Percentiles rank a stretch among this genome's conserved stretches.
phyloP scores from a whole-genome alignment of 2,113 vertebrate species.

The Suricata suricatta region DNA sequence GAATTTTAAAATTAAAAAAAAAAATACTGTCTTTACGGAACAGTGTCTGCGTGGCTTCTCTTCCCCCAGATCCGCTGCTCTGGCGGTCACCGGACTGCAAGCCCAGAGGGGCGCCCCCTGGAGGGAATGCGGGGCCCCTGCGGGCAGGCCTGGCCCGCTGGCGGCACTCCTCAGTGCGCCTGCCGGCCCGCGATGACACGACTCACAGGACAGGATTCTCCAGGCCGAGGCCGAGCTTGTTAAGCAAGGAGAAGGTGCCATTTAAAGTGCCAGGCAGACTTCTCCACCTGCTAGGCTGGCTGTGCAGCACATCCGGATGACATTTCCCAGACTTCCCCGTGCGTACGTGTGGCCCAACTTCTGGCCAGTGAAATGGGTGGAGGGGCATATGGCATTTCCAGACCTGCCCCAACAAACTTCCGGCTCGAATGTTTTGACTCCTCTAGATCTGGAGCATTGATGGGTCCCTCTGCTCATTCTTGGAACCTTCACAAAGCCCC shows the following conservation, averaged over 20 bases:
- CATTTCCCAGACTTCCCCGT: background rate
- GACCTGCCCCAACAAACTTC: background rate
- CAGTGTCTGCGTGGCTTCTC: background rate
- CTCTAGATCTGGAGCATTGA: background rate
- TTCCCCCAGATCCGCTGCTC: background rate
- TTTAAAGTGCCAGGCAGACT: background rate
- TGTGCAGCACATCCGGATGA: background rate
- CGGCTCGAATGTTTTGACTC: background rate
- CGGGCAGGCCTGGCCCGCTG: background rate
- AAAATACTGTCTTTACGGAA: conserved; percentile 80
- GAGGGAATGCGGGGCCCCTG: background rate
- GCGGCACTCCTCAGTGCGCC: background rate
- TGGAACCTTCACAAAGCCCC: background rate
- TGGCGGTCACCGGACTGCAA: no score
- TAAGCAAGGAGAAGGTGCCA: background rate
- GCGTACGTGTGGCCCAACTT: background rate
- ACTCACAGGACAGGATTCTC: no score
- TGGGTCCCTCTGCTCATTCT: background rate
- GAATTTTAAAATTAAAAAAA: conserved; percentile 93
- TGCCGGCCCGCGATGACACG: background rate
- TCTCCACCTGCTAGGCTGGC: background rate
- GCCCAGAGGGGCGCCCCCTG: no score
- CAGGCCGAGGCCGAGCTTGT: background rate
- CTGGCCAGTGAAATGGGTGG: background rate
- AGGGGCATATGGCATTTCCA: background rate